Conservation (phyloP, 2,113 vertebrate species). For the Balaeniceps rex region DNA sequence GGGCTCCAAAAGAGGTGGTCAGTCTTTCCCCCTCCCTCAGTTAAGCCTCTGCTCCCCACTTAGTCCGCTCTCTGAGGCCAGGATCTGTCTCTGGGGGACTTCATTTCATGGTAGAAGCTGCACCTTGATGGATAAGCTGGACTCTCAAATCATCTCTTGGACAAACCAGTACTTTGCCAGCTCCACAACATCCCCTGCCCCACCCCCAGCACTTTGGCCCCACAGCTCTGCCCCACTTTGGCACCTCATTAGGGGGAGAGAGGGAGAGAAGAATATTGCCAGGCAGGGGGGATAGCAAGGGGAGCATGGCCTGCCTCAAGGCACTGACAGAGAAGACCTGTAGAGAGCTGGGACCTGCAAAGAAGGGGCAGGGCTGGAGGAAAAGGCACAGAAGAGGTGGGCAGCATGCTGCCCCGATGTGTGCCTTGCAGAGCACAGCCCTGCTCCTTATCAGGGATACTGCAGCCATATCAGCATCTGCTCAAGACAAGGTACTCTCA, state of each 20-base stretch:
- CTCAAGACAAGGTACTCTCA: not conserved
- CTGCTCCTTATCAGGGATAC: not conserved
- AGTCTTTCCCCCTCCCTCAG: not conserved
- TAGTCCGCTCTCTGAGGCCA: not conserved
- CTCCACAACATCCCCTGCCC: not conserved
- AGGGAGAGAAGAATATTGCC: not conserved
- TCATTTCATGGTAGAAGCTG: not conserved
- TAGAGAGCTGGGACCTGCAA: not conserved
- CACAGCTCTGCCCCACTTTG: not conserved
- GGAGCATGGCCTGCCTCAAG: not conserved
- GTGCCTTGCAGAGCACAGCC: not conserved
- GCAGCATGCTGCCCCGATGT: fast-evolving
- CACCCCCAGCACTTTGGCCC: not conserved
- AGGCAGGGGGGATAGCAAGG: not conserved
- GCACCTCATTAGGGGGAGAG: fast-evolving
- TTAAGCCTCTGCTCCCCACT: not conserved
- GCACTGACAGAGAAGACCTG: not conserved
- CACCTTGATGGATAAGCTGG: fast-evolving
- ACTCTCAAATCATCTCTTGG: not conserved
- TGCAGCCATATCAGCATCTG: not conserved
- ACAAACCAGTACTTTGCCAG: not conserved
- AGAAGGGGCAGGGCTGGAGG: not conserved
- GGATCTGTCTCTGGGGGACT: not conserved
- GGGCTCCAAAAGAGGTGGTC: not conserved
- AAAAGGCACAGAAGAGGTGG: not conserved